Conservation (phyloP, 1,140 invertebrate species). For the Apis laboriosa region DNA sequence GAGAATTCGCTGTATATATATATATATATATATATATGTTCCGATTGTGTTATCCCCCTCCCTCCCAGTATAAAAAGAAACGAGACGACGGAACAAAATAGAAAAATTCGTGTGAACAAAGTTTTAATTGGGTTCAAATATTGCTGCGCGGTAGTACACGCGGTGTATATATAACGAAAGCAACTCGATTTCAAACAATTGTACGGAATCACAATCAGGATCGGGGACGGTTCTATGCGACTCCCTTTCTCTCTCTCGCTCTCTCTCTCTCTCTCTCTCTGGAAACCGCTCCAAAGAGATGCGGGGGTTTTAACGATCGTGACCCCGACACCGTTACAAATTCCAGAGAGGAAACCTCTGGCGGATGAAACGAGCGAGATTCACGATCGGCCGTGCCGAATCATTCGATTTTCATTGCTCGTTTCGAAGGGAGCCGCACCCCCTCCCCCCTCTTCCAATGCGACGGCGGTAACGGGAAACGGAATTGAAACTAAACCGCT, state of each 20-base stretch:
- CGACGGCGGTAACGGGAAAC: background rate
- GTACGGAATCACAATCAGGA: background rate
- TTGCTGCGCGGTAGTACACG: background rate
- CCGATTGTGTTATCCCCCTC: background rate
- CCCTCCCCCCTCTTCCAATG: too few species aligned
- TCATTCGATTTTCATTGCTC: slow-evolving; percentile 40
- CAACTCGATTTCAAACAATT: slow-evolving; percentile 11
- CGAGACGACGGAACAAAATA: background rate
- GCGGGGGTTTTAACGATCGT: slow-evolving; percentile 29
- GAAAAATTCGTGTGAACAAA: background rate
- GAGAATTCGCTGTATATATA: background rate
- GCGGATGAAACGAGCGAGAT: slow-evolving; percentile 38
- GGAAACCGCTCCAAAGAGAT: slow-evolving; percentile 19
- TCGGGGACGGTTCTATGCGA: background rate
- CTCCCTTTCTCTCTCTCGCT: too few species aligned
- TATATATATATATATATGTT: background rate
- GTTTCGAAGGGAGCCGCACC: background rate
- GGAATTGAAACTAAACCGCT: slow-evolving; percentile 17
- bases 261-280: background rate
- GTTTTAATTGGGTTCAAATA: background rate
- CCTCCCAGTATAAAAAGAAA: too few species aligned
- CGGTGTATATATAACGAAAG: too few species aligned
- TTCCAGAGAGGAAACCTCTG: slow-evolving; percentile 20
- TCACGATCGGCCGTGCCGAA: slow-evolving; percentile 15
- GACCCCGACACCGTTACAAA: slow-evolving; percentile 25